Percentiles rank a stretch among this genome's conserved stretches.
These are phyloP conservation scores for Lycia hirtaria DNA, from an alignment of 2,888 invertebrate genomes.

Conservation along the genomic window DNA sequence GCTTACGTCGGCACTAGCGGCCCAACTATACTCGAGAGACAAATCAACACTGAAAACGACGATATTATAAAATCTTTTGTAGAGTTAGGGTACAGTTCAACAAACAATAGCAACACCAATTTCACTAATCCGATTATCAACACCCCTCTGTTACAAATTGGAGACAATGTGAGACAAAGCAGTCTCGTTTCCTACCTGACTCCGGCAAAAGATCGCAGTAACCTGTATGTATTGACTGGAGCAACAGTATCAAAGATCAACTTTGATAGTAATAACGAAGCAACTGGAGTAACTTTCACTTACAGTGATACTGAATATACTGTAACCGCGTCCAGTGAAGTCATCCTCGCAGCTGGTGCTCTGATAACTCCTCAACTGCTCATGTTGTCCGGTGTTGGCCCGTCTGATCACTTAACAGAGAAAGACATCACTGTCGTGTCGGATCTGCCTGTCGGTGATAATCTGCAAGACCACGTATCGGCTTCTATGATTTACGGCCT, in stretches of 20 bases:
- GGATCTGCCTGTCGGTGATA: slow-evolving; percentile 72
- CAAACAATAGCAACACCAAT: slow-evolving; percentile 29
- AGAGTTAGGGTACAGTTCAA: slow-evolving; percentile 69
- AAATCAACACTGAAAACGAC: not conserved
- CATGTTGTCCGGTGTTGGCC: slow-evolving; percentile 78
- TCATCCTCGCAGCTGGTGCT: slow-evolving; percentile 73
- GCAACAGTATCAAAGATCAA: slow-evolving; percentile 74
- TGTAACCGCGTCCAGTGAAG: slow-evolving; percentile 64
- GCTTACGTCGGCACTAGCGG: slow-evolving; percentile 7
- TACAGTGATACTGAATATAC: slow-evolving; percentile 45
- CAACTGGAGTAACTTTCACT: slow-evolving; percentile 48
- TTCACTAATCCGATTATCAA: too few species aligned
- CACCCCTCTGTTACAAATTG: slow-evolving; percentile 66
- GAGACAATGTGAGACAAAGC: slow-evolving; percentile 72
- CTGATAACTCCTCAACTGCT: slow-evolving; percentile 75
- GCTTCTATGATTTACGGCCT: slow-evolving; percentile 48
- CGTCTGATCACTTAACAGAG: slow-evolving; percentile 55
- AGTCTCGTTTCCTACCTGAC: slow-evolving; percentile 74
- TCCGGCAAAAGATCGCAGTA: slow-evolving; percentile 50
- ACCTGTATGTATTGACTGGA: slow-evolving; percentile 68
- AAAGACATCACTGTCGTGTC: slow-evolving; percentile 59
- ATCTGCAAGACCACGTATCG: slow-evolving; percentile 72
- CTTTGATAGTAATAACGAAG: slow-evolving; percentile 65
- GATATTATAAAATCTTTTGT: not conserved
- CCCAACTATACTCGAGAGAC: not conserved